Percentiles rank a stretch among this genome's conserved stretches.
Evolutionary conservation across 2,888 invertebrate species (phyloP).

Genomic region (Cheilosia vernalis): DNA sequence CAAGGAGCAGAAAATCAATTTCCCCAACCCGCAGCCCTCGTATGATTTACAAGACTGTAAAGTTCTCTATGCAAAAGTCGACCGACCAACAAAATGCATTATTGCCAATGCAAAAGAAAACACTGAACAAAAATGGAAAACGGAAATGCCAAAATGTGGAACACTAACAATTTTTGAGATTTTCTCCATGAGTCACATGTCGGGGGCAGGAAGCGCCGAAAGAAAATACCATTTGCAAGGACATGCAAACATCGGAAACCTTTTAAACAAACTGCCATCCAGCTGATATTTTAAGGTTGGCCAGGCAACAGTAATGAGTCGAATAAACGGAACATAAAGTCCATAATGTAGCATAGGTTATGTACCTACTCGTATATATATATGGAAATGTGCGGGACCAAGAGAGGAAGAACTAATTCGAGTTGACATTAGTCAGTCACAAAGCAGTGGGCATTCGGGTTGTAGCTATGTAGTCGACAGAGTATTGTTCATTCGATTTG

Average conservation of each 20-base stretch:
- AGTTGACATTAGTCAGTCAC: slow-evolving; percentile 50
- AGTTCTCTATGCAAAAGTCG: slow-evolving; percentile 32
- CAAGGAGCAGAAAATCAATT: slow-evolving; percentile 62
- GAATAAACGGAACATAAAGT: slow-evolving; percentile 27
- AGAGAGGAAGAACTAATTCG: slow-evolving; percentile 13
- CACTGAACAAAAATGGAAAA: background rate
- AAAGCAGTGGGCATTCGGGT: slow-evolving; percentile 15
- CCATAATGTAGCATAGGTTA: slow-evolving; percentile 27
- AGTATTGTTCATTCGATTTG: slow-evolving; percentile 19
- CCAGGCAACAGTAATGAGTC: slow-evolving; percentile 30
- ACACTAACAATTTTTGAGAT: slow-evolving; percentile 46
- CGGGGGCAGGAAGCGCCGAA: slow-evolving; percentile 55
- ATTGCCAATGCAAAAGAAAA: slow-evolving; percentile 16
- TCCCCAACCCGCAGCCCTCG: slow-evolving; percentile 43
- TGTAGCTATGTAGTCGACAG: background rate
- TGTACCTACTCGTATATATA: background rate
- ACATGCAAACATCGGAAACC: slow-evolving; percentile 68
- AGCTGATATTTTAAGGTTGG: slow-evolving; percentile 34
- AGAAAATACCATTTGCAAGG: slow-evolving; percentile 56
- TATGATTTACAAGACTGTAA: slow-evolving; percentile 56
- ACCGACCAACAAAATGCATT: slow-evolving; percentile 27
- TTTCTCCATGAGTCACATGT: slow-evolving; percentile 63
- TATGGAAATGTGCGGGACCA: background rate
- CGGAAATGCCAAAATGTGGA: slow-evolving; percentile 56
- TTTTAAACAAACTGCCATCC: slow-evolving; percentile 43